Evolutionary conservation across 2,888 invertebrate genomes (phyloP).

Genomic region (Campoplex capitator): DNA sequence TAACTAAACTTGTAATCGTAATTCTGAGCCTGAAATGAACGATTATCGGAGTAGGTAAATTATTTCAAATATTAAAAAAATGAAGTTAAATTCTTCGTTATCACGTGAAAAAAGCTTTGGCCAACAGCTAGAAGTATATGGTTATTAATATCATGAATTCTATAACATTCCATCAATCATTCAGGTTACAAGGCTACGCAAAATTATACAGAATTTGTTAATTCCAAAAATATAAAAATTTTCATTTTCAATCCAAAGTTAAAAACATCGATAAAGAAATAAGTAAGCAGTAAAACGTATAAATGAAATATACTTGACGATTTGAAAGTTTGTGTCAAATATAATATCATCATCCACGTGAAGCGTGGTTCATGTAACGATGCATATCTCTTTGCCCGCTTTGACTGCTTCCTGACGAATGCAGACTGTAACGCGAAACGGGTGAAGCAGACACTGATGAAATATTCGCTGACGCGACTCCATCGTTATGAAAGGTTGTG

Average conservation of each 20-base stretch:
- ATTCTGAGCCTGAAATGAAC: not conserved
- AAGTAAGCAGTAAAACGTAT: not conserved
- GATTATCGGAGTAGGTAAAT: not conserved
- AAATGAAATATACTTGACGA: not conserved
- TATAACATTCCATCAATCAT: no score
- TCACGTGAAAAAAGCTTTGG: not conserved
- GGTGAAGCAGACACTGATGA: slow-evolving; percentile 63
- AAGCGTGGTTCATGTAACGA: slow-evolving; percentile 6
- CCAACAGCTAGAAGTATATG: no score
- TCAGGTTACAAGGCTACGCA: no score
- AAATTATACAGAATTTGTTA: no score
- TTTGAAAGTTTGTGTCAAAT: not conserved
- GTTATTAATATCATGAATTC: no score
- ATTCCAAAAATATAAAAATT: no score
- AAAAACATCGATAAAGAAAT: not conserved
- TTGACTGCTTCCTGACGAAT: slow-evolving; percentile 18
- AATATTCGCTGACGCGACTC: slow-evolving; percentile 75
- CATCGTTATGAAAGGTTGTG: slow-evolving; percentile 52
- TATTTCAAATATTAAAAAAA: not conserved
- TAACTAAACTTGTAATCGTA: not conserved
- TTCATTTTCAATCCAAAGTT: not conserved
- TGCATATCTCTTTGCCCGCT: not conserved
- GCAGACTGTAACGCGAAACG: slow-evolving; percentile 62
- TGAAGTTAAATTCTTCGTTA: not conserved
- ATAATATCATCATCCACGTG: not conserved